Evolutionary conservation across 1,140 invertebrate species (phyloP), one percentile per base, ranked within the genome.

Genomic region (Drosophila subpulchrella): DNA sequence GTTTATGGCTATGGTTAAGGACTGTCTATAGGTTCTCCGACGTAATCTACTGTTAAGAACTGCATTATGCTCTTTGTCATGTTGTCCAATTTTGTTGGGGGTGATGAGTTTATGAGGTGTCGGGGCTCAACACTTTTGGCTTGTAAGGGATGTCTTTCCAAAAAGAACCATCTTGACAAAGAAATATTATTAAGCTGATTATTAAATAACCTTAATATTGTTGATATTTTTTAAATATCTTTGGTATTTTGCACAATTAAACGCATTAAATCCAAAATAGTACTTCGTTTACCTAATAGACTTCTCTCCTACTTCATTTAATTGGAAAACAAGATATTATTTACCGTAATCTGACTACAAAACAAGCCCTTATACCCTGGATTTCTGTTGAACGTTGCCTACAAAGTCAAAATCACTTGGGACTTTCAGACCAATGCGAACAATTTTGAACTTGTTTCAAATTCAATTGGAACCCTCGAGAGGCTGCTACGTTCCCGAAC

Each of bases 1-100:
- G 75, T 86, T 88, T 86, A 86, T 82, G 79, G 58, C 48, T 74
- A 46, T 39, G 79, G 50, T 59, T 56, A 36, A 62, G 72, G 62
- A 74, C 58, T 55, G 67, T 75, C 78, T 63, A 60, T 53, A 50
- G 44, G 44, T 50, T 48, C 44, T 65, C 55, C 57, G 44, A 75
- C 54, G 53, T 72, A 81, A 81, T 68, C 77, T 56, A 54, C 74
- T 77, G 81, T 70, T 85, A 74, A 83, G 53, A 13, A 72, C 42
- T 50, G 55, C 34, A 72, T 60, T 60, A 72, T 32, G 68, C 15
- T 15, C 66, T 58, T 13, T 72, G 66, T 72, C 68, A 42, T 36
- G 39, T 44, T 42, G 36, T 27, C 11, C 7, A 44, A 20, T 41
- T 54, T 24, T 24, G 60, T 57, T 20, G 7, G 10, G 47, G 27